Percentiles rank a stretch among this genome's conserved stretches.
Conservation (phyloP, 2,113 vertebrate species). For the Campylomormyrus numenius region DNA sequence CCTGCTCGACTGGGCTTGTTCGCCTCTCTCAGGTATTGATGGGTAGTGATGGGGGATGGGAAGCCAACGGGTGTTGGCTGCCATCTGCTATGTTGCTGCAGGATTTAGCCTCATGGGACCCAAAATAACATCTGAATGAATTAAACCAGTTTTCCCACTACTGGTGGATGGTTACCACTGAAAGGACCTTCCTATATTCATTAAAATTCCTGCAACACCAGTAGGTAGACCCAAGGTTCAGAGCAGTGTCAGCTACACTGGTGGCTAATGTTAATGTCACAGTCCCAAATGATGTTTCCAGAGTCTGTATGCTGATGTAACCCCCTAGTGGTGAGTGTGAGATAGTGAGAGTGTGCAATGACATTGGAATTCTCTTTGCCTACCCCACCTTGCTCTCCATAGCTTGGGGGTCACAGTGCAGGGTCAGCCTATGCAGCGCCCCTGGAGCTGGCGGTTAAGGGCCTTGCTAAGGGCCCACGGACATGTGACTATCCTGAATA, state of each 20-base stretch:
- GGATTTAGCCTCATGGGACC: neutral
- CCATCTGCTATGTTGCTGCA: neutral
- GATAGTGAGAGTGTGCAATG: neutral
- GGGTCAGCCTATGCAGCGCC: neutral
- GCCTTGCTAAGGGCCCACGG: neutral
- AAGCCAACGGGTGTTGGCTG: neutral
- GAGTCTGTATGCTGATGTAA: neutral
- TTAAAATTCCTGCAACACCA: neutral
- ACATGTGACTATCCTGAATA: neutral
- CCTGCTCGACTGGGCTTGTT: neutral
- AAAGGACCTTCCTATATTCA: neutral
- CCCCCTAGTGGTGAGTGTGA: neutral
- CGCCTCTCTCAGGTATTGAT: neutral
- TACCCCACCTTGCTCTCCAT: neutral
- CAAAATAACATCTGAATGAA: neutral
- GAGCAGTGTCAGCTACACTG: neutral
- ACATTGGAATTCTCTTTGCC: neutral
- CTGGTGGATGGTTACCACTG: neutral
- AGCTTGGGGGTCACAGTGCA: neutral
- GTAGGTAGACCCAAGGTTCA: neutral
- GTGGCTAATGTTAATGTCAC: neutral
- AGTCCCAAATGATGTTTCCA: neutral
- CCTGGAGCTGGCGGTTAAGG: neutral
- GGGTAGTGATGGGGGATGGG: neutral
- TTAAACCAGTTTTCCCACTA: neutral